phyloP scores from a whole-genome alignment of 2,888 invertebrate species.

The Lasioglossum zephyrum region DNA sequence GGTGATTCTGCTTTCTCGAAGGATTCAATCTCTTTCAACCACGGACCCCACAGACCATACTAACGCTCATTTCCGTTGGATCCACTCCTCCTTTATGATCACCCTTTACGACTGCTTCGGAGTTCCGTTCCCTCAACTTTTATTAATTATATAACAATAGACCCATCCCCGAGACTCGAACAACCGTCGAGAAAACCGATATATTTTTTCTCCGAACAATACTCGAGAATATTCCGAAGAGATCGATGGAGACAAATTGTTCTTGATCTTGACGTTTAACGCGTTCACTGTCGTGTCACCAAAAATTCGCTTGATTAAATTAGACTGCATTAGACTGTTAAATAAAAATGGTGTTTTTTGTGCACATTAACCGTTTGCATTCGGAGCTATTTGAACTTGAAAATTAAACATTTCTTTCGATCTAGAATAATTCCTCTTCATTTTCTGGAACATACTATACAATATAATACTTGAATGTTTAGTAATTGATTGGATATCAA shows the following conservation, averaged over 20 bases:
- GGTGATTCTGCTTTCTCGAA: conserved; percentile 67
- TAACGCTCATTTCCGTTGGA: conserved; percentile 67
- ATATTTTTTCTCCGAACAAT: conserved; percentile 66
- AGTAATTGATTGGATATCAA: too few relatives aligned
- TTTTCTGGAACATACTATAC: too few relatives aligned
- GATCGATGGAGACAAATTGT: neutral
- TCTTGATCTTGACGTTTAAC: neutral
- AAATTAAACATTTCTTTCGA: too few relatives aligned
- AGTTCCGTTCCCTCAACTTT: conserved; percentile 43
- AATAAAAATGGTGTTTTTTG: too few relatives aligned
- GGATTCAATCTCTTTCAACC: conserved; percentile 70
- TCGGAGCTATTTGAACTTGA: too few relatives aligned
- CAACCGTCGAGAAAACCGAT: conserved; percentile 54
- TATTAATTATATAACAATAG: conserved; percentile 67
- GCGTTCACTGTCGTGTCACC: too few relatives aligned
- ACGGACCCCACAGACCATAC: conserved; percentile 37
- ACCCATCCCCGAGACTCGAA: conserved; percentile 40
- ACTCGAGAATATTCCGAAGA: conserved; percentile 12
- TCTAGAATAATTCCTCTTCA: too few relatives aligned
- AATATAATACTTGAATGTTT: too few relatives aligned
- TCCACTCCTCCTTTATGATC: conserved; percentile 34
- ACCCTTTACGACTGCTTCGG: conserved; percentile 18
- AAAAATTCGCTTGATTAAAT: neutral
- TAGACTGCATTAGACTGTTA: too few relatives aligned
- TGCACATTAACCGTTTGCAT: too few relatives aligned